Percentiles rank a stretch among this genome's conserved stretches.
These are phyloP conservation scores for Monochamus saltuarius DNA, from an alignment of 1,140 invertebrate genomes.

Conservation along the genomic window DNA sequence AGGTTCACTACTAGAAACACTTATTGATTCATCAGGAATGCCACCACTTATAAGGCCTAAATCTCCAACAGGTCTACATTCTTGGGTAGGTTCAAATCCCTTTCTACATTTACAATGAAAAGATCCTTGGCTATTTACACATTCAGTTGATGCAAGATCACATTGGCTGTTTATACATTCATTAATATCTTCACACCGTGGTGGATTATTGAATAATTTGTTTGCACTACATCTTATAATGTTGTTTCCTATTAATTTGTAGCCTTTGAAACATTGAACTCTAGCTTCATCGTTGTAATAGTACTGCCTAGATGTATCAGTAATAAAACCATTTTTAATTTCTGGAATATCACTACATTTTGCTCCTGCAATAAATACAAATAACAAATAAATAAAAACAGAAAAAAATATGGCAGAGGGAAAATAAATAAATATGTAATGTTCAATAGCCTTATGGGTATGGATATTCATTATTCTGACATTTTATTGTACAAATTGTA, in stretches of 20 bases:
- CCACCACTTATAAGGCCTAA: conserved; percentile 86
- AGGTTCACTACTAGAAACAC: conserved; percentile 77
- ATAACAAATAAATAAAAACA: no score
- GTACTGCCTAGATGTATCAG: conserved; percentile 73
- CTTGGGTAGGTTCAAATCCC: conserved; percentile 83
- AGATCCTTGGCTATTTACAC: conserved; percentile 86
- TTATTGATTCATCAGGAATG: conserved; percentile 86
- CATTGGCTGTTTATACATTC: conserved; percentile 89
- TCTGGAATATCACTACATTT: conserved; percentile 80
- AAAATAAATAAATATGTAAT: no score
- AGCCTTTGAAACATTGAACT: conserved; percentile 90
- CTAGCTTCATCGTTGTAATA: conserved; percentile 88
- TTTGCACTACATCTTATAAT: conserved; percentile 85
- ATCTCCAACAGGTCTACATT: conserved; percentile 86
- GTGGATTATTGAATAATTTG: conserved; percentile 81
- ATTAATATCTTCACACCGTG: conserved; percentile 89
- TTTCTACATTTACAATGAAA: conserved; percentile 88
- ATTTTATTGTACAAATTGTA: no score
- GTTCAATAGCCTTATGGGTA: no score
- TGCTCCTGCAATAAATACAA: conserved; percentile 59
- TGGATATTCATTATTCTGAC: no score
- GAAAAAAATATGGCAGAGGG: no score
- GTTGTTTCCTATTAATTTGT: conserved; percentile 79
- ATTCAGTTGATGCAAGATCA: conserved; percentile 87
- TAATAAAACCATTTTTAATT: conserved; percentile 82